phyloP scores from a whole-genome alignment of 1,140 invertebrate species.

The Cephus cinctus region DNA sequence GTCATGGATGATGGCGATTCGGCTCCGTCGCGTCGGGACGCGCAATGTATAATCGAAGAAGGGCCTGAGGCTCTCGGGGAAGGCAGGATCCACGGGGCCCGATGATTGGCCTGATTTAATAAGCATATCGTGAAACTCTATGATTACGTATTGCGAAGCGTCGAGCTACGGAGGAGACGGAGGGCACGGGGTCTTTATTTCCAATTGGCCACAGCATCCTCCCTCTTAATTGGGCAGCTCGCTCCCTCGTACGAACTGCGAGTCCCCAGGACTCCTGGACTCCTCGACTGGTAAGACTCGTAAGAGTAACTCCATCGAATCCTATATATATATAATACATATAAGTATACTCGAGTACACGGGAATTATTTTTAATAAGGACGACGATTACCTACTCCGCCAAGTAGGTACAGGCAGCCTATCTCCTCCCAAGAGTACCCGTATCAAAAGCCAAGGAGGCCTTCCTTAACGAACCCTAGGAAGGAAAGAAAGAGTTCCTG shows the following conservation, averaged over 20 bases:
- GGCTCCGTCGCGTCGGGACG: too few species aligned
- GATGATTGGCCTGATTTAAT: conserved; percentile 34
- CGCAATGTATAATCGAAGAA: neutral
- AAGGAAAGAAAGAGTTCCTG: too few species aligned
- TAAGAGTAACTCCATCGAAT: too few species aligned
- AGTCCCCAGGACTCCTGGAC: too few species aligned
- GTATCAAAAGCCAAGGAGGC: too few species aligned
- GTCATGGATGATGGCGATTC: neutral
- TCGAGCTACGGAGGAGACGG: conserved; percentile 17
- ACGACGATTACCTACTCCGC: too few species aligned
- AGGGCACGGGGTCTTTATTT: conserved; percentile 32
- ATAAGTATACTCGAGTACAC: too few species aligned
- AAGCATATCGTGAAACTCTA: conserved; percentile 35
- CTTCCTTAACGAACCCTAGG: too few species aligned
- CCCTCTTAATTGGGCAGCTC: conserved; percentile 22
- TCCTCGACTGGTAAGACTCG: too few species aligned
- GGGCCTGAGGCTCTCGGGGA: neutral
- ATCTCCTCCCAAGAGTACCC: too few species aligned
- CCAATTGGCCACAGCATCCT: conserved; percentile 31
- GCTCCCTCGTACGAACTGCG: neutral
- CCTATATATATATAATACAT: too few species aligned
- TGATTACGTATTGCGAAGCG: conserved; percentile 7
- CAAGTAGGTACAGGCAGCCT: too few species aligned
- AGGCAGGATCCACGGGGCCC: neutral
- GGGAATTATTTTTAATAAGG: conserved; percentile 38